Evolutionary conservation across 2,797 vertebrate genomes (phyloP), one percentile per base, ranked within the genome.

Genomic region (Gorsachius magnificus): DNA sequence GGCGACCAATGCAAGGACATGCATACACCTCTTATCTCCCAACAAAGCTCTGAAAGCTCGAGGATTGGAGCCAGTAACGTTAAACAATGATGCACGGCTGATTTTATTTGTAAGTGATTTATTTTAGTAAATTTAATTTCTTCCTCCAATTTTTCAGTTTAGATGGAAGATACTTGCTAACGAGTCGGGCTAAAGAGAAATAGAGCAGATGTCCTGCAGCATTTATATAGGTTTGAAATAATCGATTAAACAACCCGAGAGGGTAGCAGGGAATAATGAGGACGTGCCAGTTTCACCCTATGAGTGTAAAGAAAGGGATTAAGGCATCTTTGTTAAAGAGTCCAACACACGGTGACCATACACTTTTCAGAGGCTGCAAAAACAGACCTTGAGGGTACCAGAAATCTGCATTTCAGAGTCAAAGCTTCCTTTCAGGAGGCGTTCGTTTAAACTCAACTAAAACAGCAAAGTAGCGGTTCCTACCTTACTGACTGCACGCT

Each of bases 41-140:
- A 92, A 98, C 98, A 98, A 98, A 98, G 98, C 98, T 98, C 96
- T 3, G 71, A 96, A 96, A 96, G 94, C 94, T 88, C 93, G 51
- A 95, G 96, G 97, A 97, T 56, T 50, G 90, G 85, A 97, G 98
- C 98, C 98, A 98, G 97, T 56, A 85, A 96, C 90, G 91, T 97
- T 97, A 97, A 97, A 98, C 98, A 98, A 97, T 98, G 98, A 97
- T 96, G 97, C 97, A 89, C 86, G 95, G 97, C 97, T 97, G 98
- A 97, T 98, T 98, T 98, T 98, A 98, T 98, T 98, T 97, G 96
- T 97, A 97, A 97, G 96, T 97, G 97, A 98, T 98, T 98, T 98
- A 98, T 98, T 98, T 97, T 94, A 94, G 96, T 79, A 97, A 98
- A 98, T 98, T 98, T 98, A 97, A 98, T 98, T 98, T 98, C 97